These are phyloP conservation scores for Typhlichthys subterraneus DNA, from an alignment of 2,797 vertebrate genomes.

Conservation along the genomic window DNA sequence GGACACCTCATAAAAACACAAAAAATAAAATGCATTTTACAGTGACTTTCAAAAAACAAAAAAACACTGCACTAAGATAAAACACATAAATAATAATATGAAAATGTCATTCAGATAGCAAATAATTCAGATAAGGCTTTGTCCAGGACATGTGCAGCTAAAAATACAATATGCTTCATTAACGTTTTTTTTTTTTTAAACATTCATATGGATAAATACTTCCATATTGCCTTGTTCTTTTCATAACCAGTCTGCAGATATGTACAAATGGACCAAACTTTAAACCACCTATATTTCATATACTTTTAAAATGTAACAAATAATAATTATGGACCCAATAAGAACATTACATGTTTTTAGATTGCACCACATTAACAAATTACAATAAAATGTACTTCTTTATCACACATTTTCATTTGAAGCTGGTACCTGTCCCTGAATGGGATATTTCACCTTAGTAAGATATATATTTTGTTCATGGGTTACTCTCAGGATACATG, in stretches of 20 bases:
- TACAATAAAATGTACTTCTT: slow-evolving; percentile 29
- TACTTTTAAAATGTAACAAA: slow-evolving; percentile 24
- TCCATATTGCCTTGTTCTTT: slow-evolving; percentile 19
- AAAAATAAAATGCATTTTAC: slow-evolving; percentile 41
- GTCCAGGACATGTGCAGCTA: slow-evolving; percentile 59
- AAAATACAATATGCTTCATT: slow-evolving; percentile 47
- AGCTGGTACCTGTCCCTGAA: slow-evolving; percentile 14
- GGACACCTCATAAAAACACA: slow-evolving; percentile 35
- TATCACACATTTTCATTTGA: slow-evolving; percentile 13
- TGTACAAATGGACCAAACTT: slow-evolving; percentile 22
- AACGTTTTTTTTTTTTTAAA: slow-evolving; percentile 34
- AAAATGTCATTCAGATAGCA: slow-evolving; percentile 46
- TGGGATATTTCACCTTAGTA: slow-evolving; percentile 7
- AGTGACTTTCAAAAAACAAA: slow-evolving; percentile 30
- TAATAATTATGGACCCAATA: slow-evolving; percentile 45
- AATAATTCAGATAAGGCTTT: slow-evolving; percentile 70
- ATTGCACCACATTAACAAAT: slow-evolving; percentile 34
- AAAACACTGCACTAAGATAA: slow-evolving; percentile 40
- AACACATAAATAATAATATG: slow-evolving; percentile 43
- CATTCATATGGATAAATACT: slow-evolving; percentile 64
- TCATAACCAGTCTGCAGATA: slow-evolving; percentile 32
- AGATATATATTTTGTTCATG: not conserved
- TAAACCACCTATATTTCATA: slow-evolving; percentile 26
- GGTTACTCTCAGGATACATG: too few species aligned
- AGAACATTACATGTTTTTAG: slow-evolving; percentile 28